phyloP scores from a whole-genome alignment of 2,888 invertebrate genomes.

The Phaedon cochleariae region DNA sequence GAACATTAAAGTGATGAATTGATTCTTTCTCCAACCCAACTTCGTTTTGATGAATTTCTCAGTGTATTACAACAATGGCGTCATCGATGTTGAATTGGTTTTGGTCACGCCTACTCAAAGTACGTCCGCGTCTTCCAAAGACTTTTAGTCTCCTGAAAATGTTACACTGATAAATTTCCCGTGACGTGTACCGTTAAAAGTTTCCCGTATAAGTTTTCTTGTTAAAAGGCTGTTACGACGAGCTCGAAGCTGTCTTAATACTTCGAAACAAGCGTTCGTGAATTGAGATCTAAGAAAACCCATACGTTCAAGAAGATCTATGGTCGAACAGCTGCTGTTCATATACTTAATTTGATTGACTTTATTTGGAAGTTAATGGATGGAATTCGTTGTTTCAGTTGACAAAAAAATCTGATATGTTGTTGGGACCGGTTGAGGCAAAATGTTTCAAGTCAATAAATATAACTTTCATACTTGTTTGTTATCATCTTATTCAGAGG shows the following conservation, averaged over 20 bases:
- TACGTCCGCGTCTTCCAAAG: constrained; percentile 7
- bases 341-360: no score
- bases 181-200: constrained; percentile 23
- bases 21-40: not conserved
- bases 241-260: constrained; percentile 7
- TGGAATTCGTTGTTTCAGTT: no score
- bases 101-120: constrained; percentile 20
- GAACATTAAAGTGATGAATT: no score
- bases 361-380: no score
- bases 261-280: not conserved
- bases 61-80: not conserved
- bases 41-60: not conserved
- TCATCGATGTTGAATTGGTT: constrained; percentile 3
- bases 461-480: no score
- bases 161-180: constrained; percentile 29
- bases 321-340: no score
- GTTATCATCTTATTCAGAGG: no score
- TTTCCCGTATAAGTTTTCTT: constrained; percentile 18
- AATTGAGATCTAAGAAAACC: not conserved
- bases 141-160: constrained; percentile 13
- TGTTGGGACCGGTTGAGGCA: no score
- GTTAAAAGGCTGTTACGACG: constrained; percentile 2
- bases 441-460: no score
- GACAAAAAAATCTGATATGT: no score
- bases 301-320: not conserved